Percentiles rank a stretch among this genome's conserved stretches.
Evolutionary conservation across 2,888 invertebrate genomes (phyloP).

Genomic region (Biston stratarius): DNA sequence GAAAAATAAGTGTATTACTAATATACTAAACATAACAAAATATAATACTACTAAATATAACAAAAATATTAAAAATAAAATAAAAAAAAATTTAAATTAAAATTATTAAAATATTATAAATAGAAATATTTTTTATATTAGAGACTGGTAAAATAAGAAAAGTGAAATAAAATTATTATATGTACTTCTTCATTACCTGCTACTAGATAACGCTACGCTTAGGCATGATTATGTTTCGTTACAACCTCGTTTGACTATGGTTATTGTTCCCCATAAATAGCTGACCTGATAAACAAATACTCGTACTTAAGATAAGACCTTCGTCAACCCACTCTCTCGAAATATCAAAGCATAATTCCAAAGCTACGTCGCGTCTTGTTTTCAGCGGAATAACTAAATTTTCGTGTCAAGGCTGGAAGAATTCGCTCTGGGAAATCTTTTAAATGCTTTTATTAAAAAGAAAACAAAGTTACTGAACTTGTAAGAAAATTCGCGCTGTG

Average conservation of each 20-base stretch:
- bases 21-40: too few relatives aligned
- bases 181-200: too few relatives aligned
- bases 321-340: conserved; percentile 12
- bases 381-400: conserved; percentile 21
- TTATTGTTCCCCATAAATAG: not conserved
- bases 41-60: too few relatives aligned
- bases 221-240: not conserved
- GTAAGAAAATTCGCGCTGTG: too few relatives aligned
- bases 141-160: too few relatives aligned
- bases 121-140: too few relatives aligned
- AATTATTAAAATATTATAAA: too few relatives aligned
- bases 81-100: too few relatives aligned
- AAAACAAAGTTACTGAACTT: not conserved
- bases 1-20: too few relatives aligned
- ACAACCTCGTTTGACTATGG: not conserved
- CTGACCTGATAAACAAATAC: not conserved
- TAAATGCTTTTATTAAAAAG: not conserved
- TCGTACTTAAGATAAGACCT: conserved; percentile 8
- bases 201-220: too few relatives aligned
- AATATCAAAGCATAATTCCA: conserved; percentile 26
- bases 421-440: conserved; percentile 6
- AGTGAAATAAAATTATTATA: too few relatives aligned
- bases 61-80: too few relatives aligned
- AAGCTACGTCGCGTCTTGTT: conserved; percentile 3
- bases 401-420: conserved; percentile 22